A percentile compares a stretch with the other conserved stretches of the same genome.
Evolutionary conservation across 2,797 vertebrate species (phyloP).

Genomic region (Lophius americanus): DNA sequence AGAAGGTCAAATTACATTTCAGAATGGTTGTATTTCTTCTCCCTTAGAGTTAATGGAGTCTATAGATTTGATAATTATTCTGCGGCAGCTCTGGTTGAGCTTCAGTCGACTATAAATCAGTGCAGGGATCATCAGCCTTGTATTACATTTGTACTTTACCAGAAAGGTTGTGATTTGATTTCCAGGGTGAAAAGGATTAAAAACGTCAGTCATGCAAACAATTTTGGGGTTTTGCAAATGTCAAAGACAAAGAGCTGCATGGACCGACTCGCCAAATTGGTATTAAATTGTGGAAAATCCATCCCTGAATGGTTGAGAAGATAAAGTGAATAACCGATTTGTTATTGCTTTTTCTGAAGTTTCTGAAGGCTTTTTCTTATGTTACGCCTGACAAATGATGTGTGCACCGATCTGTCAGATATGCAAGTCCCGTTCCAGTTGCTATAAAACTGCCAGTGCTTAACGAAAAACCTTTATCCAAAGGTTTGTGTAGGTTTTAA

Average conservation of each 20-base stretch:
- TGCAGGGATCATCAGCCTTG: constrained; percentile 12
- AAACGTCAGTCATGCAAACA: constrained; percentile 15
- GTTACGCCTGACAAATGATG: too few relatives aligned
- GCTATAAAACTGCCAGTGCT: too few relatives aligned
- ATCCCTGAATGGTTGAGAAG: not conserved
- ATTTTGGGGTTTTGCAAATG: not conserved
- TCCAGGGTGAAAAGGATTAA: not conserved
- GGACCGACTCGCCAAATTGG: too few relatives aligned
- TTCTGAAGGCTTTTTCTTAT: too few relatives aligned
- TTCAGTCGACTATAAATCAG: constrained; percentile 3
- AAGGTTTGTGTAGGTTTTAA: too few relatives aligned
- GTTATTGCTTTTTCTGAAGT: too few relatives aligned
- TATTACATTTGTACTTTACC: constrained; percentile 12
- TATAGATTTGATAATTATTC: constrained; percentile 4
- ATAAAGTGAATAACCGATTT: too few relatives aligned
- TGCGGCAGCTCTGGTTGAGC: constrained; percentile 5
- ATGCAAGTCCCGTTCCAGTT: not conserved
- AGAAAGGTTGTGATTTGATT: constrained; percentile 15
- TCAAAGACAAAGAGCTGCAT: not conserved
- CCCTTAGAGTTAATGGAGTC: not conserved
- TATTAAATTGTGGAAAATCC: not conserved
- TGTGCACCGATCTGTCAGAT: too few relatives aligned
- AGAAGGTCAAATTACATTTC: not conserved
- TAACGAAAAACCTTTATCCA: too few relatives aligned
- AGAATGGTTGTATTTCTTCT: not conserved